Percentiles rank a stretch among this genome's conserved stretches.
phyloP scores from a whole-genome alignment of 2,888 invertebrate genomes.

The Drosophila yooni region DNA sequence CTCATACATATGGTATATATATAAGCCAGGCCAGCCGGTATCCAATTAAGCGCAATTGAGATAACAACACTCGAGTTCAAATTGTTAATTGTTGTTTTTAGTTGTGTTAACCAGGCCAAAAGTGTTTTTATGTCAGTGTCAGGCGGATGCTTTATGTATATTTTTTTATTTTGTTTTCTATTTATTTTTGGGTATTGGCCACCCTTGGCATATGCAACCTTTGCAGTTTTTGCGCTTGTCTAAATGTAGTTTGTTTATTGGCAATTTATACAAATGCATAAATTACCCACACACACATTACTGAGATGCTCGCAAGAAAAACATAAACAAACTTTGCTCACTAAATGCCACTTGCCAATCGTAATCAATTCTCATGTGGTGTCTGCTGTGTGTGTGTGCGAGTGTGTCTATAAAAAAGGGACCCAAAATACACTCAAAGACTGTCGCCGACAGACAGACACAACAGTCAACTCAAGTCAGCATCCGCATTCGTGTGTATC shows the following conservation, averaged over 20 bases:
- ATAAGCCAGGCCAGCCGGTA: constrained; percentile 15
- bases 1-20: constrained; percentile 9
- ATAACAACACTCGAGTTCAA: constrained; percentile 57
- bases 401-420: constrained; percentile 68
- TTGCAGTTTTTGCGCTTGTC: constrained; percentile 59
- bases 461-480: constrained; percentile 49
- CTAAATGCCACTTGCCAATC: constrained; percentile 81
- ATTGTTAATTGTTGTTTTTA: constrained; percentile 64
- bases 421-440: constrained; percentile 38
- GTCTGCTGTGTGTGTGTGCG: constrained; percentile 33
- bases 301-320: constrained; percentile 34
- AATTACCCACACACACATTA: constrained; percentile 56
- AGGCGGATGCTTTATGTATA: constrained; percentile 8
- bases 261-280: constrained; percentile 77
- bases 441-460: constrained; percentile 47
- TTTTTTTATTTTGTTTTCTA: neutral
- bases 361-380: constrained; percentile 73
- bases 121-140: constrained; percentile 31
- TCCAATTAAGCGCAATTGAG: constrained; percentile 70
- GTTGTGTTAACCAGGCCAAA: constrained; percentile 69
- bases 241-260: constrained; percentile 72
- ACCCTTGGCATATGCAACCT: constrained; percentile 52
- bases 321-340: constrained; percentile 76
- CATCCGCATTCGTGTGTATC: constrained; percentile 47
- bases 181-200: neutral